Conservation (phyloP, 2,113 vertebrate genomes). For the Orycteropus afer region DNA sequence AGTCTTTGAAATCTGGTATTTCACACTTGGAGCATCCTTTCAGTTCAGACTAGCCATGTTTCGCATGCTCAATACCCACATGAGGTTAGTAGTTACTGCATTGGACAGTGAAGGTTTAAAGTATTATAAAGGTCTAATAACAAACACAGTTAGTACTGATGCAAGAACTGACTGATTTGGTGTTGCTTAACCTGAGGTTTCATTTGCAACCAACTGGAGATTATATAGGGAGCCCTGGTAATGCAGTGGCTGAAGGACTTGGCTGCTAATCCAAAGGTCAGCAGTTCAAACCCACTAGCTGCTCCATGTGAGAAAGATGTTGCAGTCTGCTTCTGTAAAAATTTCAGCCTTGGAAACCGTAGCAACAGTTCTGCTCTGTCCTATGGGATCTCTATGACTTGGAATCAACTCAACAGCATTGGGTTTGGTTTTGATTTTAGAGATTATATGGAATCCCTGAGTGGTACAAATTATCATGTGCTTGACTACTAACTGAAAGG, state of each 20-base stretch:
- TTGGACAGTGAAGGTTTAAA: neutral
- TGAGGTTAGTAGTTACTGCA: neutral
- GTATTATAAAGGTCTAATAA: neutral
- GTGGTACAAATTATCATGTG: neutral
- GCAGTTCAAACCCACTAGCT: neutral
- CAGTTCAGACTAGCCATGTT: neutral
- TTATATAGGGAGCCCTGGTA: neutral
- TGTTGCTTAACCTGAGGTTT: neutral
- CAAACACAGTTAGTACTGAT: neutral
- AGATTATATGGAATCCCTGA: neutral
- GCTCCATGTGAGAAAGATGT: neutral
- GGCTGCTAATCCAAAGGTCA: neutral
- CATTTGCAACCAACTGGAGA: neutral
- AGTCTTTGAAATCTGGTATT: constrained; percentile 1
- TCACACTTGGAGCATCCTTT: neutral
- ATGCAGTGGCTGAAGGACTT: neutral
- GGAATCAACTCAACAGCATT: no score
- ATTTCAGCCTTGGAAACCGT: neutral
- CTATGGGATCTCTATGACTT: no score
- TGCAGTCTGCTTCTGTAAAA: neutral
- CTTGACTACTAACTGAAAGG: neutral
- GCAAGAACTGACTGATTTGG: neutral
- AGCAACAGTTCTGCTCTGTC: neutral
- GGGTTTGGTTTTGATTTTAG: neutral
- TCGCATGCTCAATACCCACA: neutral